Base-by-base conservation (phyloP, 2,888 invertebrate genomes). In the Sturmia bella region DNA sequence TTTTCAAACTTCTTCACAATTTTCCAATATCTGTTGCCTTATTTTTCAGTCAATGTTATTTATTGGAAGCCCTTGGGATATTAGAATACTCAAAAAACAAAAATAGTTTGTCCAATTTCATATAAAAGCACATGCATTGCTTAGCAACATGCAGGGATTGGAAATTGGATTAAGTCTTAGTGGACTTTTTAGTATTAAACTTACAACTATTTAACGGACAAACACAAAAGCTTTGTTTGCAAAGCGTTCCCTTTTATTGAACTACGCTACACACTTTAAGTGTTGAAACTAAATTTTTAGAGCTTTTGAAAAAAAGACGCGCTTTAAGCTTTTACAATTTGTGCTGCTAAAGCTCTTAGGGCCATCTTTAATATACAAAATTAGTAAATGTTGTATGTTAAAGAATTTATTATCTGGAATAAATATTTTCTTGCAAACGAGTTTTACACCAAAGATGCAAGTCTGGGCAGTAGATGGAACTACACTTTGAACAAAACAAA, bases 401-500 rank as follows among this genome's bases (percentile, higher is more conserved):
- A 85, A 84, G 87, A 85, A 70, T 63, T 45, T 43, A 50, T 74
- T 63, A 32, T 79, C 3, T 41, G 15, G 11, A 52, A 56, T 63
- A 54, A 32, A 56, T 76, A 72, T 54, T 79, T 54, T 78, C 78
- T 70, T 74, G 82, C 77, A 77, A 78, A 70, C 52, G 48, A 78
- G 57, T 70, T 66, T 59, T 66, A 78, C 82, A 82, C 82, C 74
- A 88, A 89, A 90, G 90, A 85, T 89, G 88, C 90, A 90, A 90
- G 90, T 90, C 90, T 90, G 90, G 90, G 88, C 90, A 89, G 89
- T 87, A 89, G 91, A 90, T 89, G 90, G 90, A 89, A 87, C 85
- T 90, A 90, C 88, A 87, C 85, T 79, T 66, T 48, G 15, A 21
- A 5, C 9, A 7, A 50, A 9, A 21, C 21, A 21, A 5, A 9